Percentiles rank a stretch among this genome's conserved stretches.
These are phyloP conservation scores for Lepidiolamprologus cunningtoni DNA, from an alignment of 2,113 vertebrate species.

Conservation along the genomic window DNA sequence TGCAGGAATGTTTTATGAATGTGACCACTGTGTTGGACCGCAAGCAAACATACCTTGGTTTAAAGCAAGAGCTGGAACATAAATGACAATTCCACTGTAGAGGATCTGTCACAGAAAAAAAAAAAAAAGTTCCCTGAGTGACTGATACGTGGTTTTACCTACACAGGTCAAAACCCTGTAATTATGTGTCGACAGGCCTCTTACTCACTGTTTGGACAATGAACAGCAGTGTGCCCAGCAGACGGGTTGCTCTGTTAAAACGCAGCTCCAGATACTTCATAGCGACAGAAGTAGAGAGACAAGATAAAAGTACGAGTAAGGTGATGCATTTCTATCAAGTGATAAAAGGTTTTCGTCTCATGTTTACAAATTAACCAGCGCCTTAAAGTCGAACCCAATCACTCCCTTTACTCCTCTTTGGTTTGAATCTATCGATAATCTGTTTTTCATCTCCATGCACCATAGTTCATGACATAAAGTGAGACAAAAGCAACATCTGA, in stretches of 20 bases:
- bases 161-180: background rate
- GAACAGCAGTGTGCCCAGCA: conserved; percentile 79
- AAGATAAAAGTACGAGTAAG: background rate
- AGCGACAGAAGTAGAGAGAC: background rate
- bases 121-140: background rate
- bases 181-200: background rate
- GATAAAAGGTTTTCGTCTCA: background rate
- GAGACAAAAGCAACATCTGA: background rate
- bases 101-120: conserved; percentile 68
- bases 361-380: background rate
- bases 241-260: conserved; percentile 78
- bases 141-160: background rate
- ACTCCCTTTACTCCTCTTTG: background rate
- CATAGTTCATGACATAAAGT: background rate
- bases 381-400: background rate
- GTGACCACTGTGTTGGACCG: background rate
- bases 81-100: conserved; percentile 95
- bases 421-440: background rate
- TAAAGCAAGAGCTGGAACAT: conserved; percentile 90
- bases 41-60: conserved; percentile 80
- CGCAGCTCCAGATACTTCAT: conserved; percentile 85
- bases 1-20: background rate
- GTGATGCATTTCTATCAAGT: background rate
- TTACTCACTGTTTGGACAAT: conserved; percentile 84
- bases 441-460: background rate